Conservation (phyloP, 2,888 invertebrate species). For the Perizoma flavofasciatum region DNA sequence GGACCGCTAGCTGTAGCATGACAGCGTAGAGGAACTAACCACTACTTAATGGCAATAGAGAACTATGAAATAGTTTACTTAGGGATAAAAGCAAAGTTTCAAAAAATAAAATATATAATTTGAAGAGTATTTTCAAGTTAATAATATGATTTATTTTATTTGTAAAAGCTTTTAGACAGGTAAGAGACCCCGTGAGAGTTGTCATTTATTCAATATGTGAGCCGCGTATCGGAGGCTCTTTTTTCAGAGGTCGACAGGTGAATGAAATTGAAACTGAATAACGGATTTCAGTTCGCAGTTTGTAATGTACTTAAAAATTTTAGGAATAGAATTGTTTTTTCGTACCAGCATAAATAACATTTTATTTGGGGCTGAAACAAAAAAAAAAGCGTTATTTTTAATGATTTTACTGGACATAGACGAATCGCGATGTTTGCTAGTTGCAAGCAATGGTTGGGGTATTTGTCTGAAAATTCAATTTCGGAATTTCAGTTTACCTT, state of each 20-base stretch:
- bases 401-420: too few relatives aligned
- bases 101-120: too few relatives aligned
- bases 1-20: too few relatives aligned
- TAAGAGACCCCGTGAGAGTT: constrained; percentile 22
- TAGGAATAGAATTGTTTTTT: constrained; percentile 5
- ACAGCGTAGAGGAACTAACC: too few relatives aligned
- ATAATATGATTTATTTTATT: constrained; percentile 1
- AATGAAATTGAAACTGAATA: constrained; percentile 34
- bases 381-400: too few relatives aligned
- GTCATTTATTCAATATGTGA: constrained; percentile 37
- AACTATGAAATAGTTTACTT: too few relatives aligned
- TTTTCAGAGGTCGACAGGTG: constrained; percentile 27
- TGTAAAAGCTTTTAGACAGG: constrained; percentile 14
- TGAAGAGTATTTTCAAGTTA: too few relatives aligned
- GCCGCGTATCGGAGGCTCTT: constrained; percentile 33
- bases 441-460: too few relatives aligned
- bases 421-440: too few relatives aligned
- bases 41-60: too few relatives aligned
- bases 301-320: constrained; percentile 17
- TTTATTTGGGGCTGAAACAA: too few relatives aligned
- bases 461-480: not conserved
- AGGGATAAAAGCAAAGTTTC: too few relatives aligned
- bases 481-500: not conserved
- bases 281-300: constrained; percentile 23
- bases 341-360: not conserved